Conservation (phyloP, 1,140 invertebrate genomes). For the Zaprionus ornatus region DNA sequence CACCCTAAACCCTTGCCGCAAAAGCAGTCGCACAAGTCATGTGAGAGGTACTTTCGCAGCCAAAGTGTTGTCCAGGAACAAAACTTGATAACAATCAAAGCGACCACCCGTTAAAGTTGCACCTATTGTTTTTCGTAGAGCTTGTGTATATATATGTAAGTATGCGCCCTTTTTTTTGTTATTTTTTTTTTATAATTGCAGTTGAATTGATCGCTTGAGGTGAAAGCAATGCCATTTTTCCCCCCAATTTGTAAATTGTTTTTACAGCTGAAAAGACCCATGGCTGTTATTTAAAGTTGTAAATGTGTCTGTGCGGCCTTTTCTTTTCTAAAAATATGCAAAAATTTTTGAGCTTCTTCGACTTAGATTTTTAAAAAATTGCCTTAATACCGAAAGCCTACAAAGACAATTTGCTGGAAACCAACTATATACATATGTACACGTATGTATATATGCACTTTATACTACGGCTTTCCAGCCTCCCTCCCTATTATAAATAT, state of each 20-base stretch:
- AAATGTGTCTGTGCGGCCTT: background rate
- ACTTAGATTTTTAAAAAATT: too few relatives aligned
- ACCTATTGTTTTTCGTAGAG: conserved; percentile 64
- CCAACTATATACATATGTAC: too few relatives aligned
- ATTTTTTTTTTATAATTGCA: conserved; percentile 62
- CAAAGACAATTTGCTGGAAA: too few relatives aligned
- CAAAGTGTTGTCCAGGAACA: conserved; percentile 13
- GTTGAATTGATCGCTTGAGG: conserved; percentile 60
- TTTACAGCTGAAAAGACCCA: conserved; percentile 41
- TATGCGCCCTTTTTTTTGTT: conserved; percentile 18
- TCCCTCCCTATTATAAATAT: too few relatives aligned
- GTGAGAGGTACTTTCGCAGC: conserved; percentile 53
- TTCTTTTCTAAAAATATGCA: too few relatives aligned
- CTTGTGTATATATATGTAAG: conserved; percentile 13
- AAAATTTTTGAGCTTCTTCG: too few relatives aligned
- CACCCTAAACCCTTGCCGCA: conserved; percentile 67
- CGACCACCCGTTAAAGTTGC: conserved; percentile 73
- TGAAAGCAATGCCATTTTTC: conserved; percentile 68
- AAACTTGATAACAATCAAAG: conserved; percentile 69
- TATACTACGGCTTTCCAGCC: too few relatives aligned
- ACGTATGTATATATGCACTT: too few relatives aligned
- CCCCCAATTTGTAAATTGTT: conserved; percentile 77
- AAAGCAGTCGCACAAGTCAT: conserved; percentile 66
- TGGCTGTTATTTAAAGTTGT: background rate
- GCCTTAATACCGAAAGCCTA: too few relatives aligned